These are phyloP conservation scores for Amblyjoppa fuscipennis DNA, from an alignment of 2,888 invertebrate genomes.

Conservation along the genomic window DNA sequence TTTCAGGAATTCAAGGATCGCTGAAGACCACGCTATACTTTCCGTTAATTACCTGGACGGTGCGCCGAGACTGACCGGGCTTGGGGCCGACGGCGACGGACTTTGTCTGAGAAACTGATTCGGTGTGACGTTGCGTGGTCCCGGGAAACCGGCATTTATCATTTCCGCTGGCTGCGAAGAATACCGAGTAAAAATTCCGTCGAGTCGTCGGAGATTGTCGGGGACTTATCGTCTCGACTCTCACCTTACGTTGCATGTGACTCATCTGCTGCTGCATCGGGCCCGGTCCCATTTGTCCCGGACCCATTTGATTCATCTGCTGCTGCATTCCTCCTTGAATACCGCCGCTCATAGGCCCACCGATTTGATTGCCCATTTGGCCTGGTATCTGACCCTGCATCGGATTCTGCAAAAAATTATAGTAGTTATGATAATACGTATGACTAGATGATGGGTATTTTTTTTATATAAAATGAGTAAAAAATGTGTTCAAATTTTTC, in stretches of 20 bases:
- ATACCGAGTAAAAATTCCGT: constrained; percentile 1
- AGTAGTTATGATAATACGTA: neutral
- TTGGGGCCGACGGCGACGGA: constrained; percentile 92
- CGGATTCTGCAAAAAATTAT: constrained; percentile 75
- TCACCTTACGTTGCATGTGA: constrained; percentile 83
- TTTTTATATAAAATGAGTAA: neutral
- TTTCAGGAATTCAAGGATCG: no score
- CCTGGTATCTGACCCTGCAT: constrained; percentile 81
- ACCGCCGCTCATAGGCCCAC: constrained; percentile 77
- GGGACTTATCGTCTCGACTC: neutral
- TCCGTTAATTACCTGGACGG: constrained; percentile 81
- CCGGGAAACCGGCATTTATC: constrained; percentile 86
- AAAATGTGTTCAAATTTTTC: no score
- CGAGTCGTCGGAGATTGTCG: neutral
- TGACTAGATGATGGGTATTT: neutral
- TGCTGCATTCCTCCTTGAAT: constrained; percentile 82
- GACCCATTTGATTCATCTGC: constrained; percentile 84
- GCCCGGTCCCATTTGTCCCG: constrained; percentile 80
- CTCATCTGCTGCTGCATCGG: constrained; percentile 86
- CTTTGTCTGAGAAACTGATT: constrained; percentile 93
- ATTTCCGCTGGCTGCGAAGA: constrained; percentile 83
- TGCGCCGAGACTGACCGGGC: constrained; percentile 89
- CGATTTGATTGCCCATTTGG: constrained; percentile 84
- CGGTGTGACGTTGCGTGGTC: constrained; percentile 89
- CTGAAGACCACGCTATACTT: constrained; percentile 10